A percentile compares a stretch with the other conserved stretches of the same genome.
These are phyloP conservation scores for Hydrozoanthus gracilis DNA, from an alignment of 92 coral and sea anemone genomes.

Conservation along the genomic window DNA sequence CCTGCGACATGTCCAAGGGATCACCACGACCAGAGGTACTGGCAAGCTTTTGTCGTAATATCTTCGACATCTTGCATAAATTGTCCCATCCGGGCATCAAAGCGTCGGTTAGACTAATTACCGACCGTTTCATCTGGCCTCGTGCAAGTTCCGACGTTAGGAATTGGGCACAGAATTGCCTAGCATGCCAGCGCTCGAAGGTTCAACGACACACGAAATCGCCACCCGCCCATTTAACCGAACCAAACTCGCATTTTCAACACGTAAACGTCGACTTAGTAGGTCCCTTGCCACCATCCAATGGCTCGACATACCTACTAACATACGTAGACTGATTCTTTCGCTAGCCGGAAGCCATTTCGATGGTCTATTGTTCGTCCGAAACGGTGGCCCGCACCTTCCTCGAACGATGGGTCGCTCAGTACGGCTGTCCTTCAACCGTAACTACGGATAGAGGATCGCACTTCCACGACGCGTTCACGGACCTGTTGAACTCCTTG, in stretches of 20 bases:
- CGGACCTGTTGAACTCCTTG: background rate
- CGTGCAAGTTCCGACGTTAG: too few species aligned
- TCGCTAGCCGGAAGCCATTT: constrained; percentile 63
- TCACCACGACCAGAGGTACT: too few species aligned
- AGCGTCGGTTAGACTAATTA: too few species aligned
- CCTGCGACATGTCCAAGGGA: too few species aligned
- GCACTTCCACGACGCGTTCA: constrained; percentile 40
- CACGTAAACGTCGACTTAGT: background rate
- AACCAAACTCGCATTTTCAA: constrained; percentile 6
- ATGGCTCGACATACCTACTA: constrained; percentile 55
- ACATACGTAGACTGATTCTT: constrained; percentile 44
- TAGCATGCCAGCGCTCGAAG: constrained; percentile 35
- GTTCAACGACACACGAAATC: background rate
- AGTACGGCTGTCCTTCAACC: constrained; percentile 44
- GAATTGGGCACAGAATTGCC: too few species aligned
- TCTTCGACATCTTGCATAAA: too few species aligned
- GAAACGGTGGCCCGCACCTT: constrained; percentile 49
- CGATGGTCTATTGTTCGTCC: constrained; percentile 50
- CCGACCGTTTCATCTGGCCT: too few species aligned
- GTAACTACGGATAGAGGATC: constrained; percentile 52
- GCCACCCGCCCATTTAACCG: background rate
- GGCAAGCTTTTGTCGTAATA: too few species aligned
- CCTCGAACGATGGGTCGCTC: constrained; percentile 48
- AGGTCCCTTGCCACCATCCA: constrained; percentile 21
- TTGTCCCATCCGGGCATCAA: too few species aligned